phyloP scores from a whole-genome alignment of 2,113 vertebrate genomes.

The Trichechus manatus region DNA sequence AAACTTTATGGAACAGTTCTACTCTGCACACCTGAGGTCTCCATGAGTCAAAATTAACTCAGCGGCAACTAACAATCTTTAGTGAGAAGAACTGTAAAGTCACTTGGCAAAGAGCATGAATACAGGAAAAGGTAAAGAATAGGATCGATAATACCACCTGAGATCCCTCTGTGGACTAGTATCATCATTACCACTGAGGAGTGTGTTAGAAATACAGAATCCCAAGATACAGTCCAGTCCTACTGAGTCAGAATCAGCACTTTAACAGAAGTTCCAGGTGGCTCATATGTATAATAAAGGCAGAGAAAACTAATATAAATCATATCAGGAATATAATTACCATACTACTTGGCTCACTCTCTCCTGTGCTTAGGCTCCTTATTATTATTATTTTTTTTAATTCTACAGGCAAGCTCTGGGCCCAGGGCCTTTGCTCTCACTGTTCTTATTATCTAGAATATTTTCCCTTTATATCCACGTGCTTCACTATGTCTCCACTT shows the following conservation, averaged over 20 bases:
- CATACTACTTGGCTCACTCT: not conserved
- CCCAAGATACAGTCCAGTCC: not conserved
- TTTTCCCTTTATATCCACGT: not conserved
- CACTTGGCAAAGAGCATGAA: not conserved
- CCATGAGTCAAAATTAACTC: not conserved
- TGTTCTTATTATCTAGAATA: not conserved
- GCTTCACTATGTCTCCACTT: not conserved
- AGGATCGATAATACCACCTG: not conserved
- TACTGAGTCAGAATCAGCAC: not conserved
- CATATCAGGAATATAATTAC: not conserved
- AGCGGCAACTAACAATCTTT: too few relatives aligned
- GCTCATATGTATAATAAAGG: not conserved
- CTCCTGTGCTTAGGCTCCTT: not conserved
- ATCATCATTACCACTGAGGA: not conserved
- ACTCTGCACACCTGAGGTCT: not conserved
- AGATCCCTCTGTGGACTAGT: not conserved
- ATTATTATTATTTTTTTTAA: not conserved
- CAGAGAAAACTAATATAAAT: not conserved
- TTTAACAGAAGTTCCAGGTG: not conserved
- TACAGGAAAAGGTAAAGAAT: not conserved
- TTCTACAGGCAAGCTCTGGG: not conserved
- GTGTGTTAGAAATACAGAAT: not conserved
- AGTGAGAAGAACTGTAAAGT: not conserved
- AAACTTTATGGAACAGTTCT: not conserved
- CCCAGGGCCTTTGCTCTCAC: not conserved